A percentile compares a stretch with the other conserved stretches of the same genome.
Evolutionary conservation across 2,797 vertebrate species (phyloP).

Genomic region (Lithobates pipiens): DNA sequence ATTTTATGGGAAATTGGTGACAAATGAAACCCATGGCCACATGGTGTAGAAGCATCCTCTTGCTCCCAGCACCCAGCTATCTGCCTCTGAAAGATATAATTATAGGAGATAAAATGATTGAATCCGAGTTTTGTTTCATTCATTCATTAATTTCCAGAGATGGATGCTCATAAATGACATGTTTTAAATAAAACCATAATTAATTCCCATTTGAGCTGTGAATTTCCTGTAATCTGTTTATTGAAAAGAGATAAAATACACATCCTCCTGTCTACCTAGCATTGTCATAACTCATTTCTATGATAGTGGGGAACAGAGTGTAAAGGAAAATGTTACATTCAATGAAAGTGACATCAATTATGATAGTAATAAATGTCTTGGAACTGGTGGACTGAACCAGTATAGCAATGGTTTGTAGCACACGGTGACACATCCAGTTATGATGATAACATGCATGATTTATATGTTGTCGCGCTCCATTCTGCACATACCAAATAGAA

Average conservation of each 20-base stretch:
- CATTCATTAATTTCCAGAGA: constrained; percentile 28
- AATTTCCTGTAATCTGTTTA: constrained; percentile 53
- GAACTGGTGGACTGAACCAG: constrained; percentile 61
- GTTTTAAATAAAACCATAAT: constrained; percentile 30
- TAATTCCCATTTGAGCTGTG: constrained; percentile 35
- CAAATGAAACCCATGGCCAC: too few relatives aligned
- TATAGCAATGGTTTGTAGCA: constrained; percentile 57
- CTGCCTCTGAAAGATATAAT: not conserved
- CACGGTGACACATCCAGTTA: constrained; percentile 51
- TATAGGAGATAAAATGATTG: constrained; percentile 5
- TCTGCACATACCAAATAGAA: constrained; percentile 23
- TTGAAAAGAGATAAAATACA: constrained; percentile 56
- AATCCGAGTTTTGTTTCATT: constrained; percentile 29
- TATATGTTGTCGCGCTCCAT: constrained; percentile 48
- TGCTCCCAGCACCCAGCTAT: not conserved
- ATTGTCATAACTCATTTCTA: constrained; percentile 55
- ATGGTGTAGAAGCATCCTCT: not conserved
- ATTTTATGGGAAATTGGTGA: too few relatives aligned
- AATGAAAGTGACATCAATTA: constrained; percentile 62
- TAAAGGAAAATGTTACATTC: constrained; percentile 59
- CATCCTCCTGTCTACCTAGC: constrained; percentile 30
- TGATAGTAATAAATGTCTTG: constrained; percentile 56
- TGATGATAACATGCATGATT: constrained; percentile 55
- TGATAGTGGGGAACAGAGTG: constrained; percentile 45
- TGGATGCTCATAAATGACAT: constrained; percentile 34